Percentiles rank a stretch among this genome's conserved stretches.
phyloP scores from a whole-genome alignment of 2,888 invertebrate species.

The Biston stratarius region DNA sequence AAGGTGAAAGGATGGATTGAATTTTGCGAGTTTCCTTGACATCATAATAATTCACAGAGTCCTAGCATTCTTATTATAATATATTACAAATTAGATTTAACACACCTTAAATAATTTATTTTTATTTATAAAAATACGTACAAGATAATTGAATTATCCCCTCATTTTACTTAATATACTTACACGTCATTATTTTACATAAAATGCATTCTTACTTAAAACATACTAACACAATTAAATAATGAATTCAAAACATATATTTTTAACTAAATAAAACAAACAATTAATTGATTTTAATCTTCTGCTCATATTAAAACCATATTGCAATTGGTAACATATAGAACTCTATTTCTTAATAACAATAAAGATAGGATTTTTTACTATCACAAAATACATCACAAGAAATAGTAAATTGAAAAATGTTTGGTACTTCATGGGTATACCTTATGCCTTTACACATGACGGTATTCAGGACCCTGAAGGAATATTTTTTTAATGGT shows the following conservation, averaged over 20 bases:
- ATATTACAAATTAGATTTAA: background rate
- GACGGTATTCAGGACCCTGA: too few species aligned
- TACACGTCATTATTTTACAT: background rate
- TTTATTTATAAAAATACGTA: conserved; percentile 2
- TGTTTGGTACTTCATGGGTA: background rate
- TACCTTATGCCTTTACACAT: background rate
- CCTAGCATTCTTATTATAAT: too few species aligned
- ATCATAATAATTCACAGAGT: too few species aligned
- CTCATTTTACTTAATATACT: background rate
- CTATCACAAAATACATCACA: conserved; percentile 33
- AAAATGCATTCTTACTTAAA: conserved; percentile 20
- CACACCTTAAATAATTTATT: background rate
- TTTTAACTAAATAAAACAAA: conserved; percentile 13
- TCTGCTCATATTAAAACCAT: background rate
- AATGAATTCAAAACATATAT: background rate
- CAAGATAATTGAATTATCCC: conserved; percentile 11
- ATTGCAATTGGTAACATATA: conserved; percentile 25
- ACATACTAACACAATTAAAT: conserved; percentile 7
- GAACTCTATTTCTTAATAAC: background rate
- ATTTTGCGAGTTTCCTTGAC: too few species aligned
- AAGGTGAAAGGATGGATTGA: too few species aligned
- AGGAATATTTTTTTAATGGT: too few species aligned
- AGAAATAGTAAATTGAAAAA: conserved; percentile 8
- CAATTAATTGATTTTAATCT: conserved; percentile 1
- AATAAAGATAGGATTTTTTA: background rate